Evolutionary conservation across 2,888 invertebrate species (phyloP).

Genomic region (Chesias legatella): DNA sequence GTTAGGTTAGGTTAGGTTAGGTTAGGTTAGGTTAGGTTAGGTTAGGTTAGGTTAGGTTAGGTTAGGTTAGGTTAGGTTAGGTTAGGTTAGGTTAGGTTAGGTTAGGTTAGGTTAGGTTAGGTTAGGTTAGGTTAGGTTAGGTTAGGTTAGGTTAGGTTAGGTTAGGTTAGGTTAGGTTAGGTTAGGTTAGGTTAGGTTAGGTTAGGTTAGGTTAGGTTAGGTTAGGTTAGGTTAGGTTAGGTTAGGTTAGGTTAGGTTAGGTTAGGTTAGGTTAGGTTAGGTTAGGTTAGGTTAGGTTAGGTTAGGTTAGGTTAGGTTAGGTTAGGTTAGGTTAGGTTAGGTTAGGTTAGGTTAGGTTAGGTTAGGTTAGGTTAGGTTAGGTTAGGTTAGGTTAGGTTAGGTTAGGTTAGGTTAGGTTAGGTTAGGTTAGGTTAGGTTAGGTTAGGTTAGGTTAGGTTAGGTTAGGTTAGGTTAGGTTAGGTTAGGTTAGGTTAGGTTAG

Average conservation of each 20-base stretch:
- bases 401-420: conserved; percentile 14
- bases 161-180: conserved; percentile 16
- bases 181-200: conserved; percentile 17
- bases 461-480: conserved; percentile 23
- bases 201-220: conserved; percentile 14
- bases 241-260: conserved; percentile 21
- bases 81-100: conserved; percentile 16
- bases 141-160: conserved; percentile 18
- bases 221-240: conserved; percentile 16
- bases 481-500: conserved; percentile 24
- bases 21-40: conserved; percentile 16
- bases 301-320: conserved; percentile 23
- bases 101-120: conserved; percentile 9
- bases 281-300: conserved; percentile 25
- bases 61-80: conserved; percentile 16
- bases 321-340: conserved; percentile 20
- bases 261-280: conserved; percentile 25
- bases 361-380: conserved; percentile 22
- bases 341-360: conserved; percentile 21
- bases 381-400: conserved; percentile 10
- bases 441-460: conserved; percentile 18
- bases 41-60: conserved; percentile 16
- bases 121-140: conserved; percentile 17
- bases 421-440: conserved; percentile 19
- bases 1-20: conserved; percentile 16